Evolutionary conservation across 2,888 invertebrate genomes (phyloP).

Genomic region (Harpalus rufipes): DNA sequence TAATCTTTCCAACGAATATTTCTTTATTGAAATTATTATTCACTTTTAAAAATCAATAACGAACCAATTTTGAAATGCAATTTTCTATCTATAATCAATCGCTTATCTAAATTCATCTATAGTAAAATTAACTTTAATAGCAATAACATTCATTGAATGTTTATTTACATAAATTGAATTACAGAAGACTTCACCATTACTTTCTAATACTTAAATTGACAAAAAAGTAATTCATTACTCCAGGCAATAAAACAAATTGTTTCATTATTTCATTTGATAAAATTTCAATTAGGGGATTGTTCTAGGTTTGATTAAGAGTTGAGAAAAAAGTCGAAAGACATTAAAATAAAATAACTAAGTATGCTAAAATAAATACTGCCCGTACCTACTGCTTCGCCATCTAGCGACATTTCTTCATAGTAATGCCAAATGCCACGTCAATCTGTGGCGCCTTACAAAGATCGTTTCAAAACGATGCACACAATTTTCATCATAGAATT

Average conservation of each 20-base stretch:
- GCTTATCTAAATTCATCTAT: background rate
- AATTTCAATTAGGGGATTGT: background rate
- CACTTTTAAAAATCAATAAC: background rate
- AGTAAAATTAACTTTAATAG: background rate
- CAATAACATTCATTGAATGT: background rate
- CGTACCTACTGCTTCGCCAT: no score
- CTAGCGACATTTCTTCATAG: no score
- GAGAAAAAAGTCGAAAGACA: background rate
- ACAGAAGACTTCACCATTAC: background rate
- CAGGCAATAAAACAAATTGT: background rate
- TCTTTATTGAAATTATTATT: no score
- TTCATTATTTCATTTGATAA: background rate
- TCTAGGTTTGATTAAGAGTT: background rate
- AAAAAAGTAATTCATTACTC: background rate
- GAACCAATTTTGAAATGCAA: background rate
- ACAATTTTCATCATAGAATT: no score
- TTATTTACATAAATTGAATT: background rate
- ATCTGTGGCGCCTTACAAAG: no score
- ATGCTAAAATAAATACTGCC: no score
- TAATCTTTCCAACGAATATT: no score
- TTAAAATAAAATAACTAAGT: background rate
- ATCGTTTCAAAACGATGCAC: no score
- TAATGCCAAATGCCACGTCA: no score
- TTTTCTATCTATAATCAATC: background rate
- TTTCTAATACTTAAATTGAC: conserved; percentile 2